Base-by-base conservation (phyloP, 2,113 vertebrate species). In the Promerops cafer region DNA sequence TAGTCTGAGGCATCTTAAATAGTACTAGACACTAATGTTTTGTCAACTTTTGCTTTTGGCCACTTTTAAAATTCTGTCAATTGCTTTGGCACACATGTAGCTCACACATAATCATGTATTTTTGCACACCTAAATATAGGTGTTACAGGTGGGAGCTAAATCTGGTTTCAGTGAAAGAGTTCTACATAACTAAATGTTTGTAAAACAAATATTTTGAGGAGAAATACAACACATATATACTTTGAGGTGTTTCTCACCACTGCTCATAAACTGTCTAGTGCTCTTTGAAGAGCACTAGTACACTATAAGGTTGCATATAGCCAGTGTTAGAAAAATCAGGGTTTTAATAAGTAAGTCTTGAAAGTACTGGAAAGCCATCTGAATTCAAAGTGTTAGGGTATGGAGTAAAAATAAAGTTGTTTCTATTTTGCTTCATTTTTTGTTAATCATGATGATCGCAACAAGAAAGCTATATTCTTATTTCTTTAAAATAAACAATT, bases 401-500 rank as follows among this genome's bases (percentile, higher is more conserved):
- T 30, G 28, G 28, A 63, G 13, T 42, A 42, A 40, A 40, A 63
- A 16, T 23, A 17, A 69, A 42, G 8, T 47, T 49, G 10, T 56
- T 86, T 91, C 68, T 87, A 24, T 93, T 89, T 65, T 77, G 56
- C 80, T 96, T 96, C 16, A 20, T 64, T 96, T 95, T 76, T 89
- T 92, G 21, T 83, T 95, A 94, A 82, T 89, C 61, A 69, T 92
- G 90, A 93, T 47, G 52, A 42, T 75, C 39, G 54, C 10, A 59
- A 61, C 13, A 61, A 64, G 16, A 79, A 79, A 52, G 6, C 1
- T 35, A 4, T 65, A 70, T 63, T 50, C 56, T 94, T 95, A 50
- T 84, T 92, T 89, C 35, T 96, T 94, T 91, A 90, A 97, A 96
- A 96, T 83, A 94, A 86, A 95, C n/a, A 80, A 50, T 71, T 77